phyloP scores from a whole-genome alignment of 2,888 invertebrate genomes.

The Theodoxus fluviatilis region DNA sequence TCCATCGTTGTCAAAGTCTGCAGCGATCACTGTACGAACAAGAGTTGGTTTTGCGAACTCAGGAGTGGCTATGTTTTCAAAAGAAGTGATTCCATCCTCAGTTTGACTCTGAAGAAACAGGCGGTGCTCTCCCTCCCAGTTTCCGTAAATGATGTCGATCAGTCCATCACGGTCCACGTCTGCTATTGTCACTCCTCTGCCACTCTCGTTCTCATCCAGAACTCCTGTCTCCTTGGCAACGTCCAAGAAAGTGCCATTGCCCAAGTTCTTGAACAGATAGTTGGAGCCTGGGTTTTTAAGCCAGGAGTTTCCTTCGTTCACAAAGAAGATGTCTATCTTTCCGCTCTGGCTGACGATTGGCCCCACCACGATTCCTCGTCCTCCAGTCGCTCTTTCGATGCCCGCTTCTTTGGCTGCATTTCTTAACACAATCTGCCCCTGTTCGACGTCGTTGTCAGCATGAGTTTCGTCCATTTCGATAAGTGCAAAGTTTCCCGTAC shows the following conservation, averaged over 20 bases:
- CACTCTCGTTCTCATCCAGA: constrained; percentile 38
- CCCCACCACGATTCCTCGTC: constrained; percentile 49
- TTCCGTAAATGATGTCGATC: constrained; percentile 47
- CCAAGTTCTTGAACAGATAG: constrained; percentile 48
- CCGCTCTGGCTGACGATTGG: constrained; percentile 43
- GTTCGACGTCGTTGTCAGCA: no score
- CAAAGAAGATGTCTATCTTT: constrained; percentile 48
- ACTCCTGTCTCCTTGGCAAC: constrained; percentile 37
- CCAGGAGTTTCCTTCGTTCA: constrained; percentile 41
- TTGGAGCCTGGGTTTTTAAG: constrained; percentile 40
- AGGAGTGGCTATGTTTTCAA: constrained; percentile 37
- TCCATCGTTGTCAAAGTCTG: constrained; percentile 55
- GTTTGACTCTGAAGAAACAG: constrained; percentile 39
- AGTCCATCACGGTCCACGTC: constrained; percentile 49
- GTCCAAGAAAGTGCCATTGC: constrained; percentile 49
- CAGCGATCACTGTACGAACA: constrained; percentile 41
- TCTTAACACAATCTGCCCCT: no score
- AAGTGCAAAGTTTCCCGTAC: no score
- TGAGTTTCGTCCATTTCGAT: no score
- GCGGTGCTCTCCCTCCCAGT: constrained; percentile 50
- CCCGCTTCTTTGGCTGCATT: no score
- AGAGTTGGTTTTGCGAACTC: constrained; percentile 39
- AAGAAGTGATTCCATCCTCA: constrained; percentile 24
- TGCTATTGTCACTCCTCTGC: constrained; percentile 43
- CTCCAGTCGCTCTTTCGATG: constrained; percentile 40